Percentiles rank a stretch among this genome's conserved stretches.
Conservation (phyloP, 2,113 vertebrate genomes). For the Phrynosoma platyrhinos region DNA sequence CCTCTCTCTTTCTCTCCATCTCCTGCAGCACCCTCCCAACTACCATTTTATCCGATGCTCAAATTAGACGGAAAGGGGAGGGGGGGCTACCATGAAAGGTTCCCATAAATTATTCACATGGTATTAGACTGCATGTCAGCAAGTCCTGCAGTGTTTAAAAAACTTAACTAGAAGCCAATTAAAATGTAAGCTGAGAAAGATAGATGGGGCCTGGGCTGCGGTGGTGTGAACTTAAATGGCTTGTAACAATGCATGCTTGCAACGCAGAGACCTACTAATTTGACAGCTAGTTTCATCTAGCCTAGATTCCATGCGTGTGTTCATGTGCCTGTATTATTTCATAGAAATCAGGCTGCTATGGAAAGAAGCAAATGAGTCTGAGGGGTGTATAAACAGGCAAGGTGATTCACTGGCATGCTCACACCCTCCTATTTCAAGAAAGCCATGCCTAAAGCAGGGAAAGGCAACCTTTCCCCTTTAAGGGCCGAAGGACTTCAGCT, state of each 20-base stretch:
- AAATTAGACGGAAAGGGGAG: slow-evolving; percentile 55
- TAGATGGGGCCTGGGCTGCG: slow-evolving; percentile 80
- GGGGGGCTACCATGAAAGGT: slow-evolving; percentile 62
- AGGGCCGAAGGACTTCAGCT: no score
- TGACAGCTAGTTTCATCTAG: slow-evolving; percentile 84
- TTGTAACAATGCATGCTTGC: slow-evolving; percentile 80
- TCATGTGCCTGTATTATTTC: slow-evolving; percentile 46
- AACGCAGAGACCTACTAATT: slow-evolving; percentile 84
- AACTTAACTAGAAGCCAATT: slow-evolving; percentile 88
- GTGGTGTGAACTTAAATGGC: slow-evolving; percentile 83
- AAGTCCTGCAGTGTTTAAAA: slow-evolving; percentile 85
- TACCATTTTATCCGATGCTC: slow-evolving; percentile 65
- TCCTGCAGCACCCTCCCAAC: slow-evolving; percentile 17
- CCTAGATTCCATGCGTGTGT: neutral
- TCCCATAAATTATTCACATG: slow-evolving; percentile 87
- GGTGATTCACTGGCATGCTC: neutral
- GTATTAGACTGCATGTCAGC: slow-evolving; percentile 87
- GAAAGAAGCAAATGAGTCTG: slow-evolving; percentile 61
- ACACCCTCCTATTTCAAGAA: no score
- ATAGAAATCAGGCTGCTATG: slow-evolving; percentile 65
- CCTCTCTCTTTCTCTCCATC: neutral
- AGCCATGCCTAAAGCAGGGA: no score
- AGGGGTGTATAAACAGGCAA: neutral
- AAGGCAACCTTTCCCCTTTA: no score
- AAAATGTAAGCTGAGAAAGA: slow-evolving; percentile 91